Conservation (phyloP, 2,113 vertebrate species). For the Solea senegalensis region DNA sequence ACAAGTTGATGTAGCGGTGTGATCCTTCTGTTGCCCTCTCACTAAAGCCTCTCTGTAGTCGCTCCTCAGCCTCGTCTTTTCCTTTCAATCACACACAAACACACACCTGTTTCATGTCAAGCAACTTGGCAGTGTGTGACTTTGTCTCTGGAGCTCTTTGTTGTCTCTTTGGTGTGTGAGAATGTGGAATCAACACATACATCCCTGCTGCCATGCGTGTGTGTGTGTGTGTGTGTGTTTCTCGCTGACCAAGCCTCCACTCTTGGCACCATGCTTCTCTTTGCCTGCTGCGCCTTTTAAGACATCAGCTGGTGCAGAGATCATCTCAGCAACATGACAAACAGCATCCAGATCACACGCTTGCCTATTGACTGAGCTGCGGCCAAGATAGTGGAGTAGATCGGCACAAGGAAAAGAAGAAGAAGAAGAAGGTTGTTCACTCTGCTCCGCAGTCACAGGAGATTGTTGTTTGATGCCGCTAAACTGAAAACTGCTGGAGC, state of each 20-base stretch:
- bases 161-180: conserved; percentile 21
- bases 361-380: conserved; percentile 40
- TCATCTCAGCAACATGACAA: conserved; percentile 63
- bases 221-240: conserved; percentile 18
- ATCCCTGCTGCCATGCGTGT: background rate
- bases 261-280: conserved; percentile 40
- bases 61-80: no score
- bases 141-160: conserved; percentile 25
- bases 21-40: no score
- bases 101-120: no score
- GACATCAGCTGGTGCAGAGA: conserved; percentile 59
- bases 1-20: no score
- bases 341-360: conserved; percentile 62
- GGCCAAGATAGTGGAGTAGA: conserved; percentile 36
- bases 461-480: background rate
- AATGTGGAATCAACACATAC: conserved; percentile 27
- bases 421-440: conserved; percentile 15
- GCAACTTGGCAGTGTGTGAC: background rate
- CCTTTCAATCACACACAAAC: no score
- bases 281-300: conserved; percentile 54
- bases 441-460: background rate
- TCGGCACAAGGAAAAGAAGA: background rate
- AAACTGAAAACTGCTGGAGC: conserved; percentile 1
- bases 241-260: conserved; percentile 27
- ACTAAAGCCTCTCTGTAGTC: no score